Percentiles rank a stretch among this genome's conserved stretches.
Evolutionary conservation across 2,113 vertebrate genomes (phyloP).

Genomic region (Chaenogobius annularis): DNA sequence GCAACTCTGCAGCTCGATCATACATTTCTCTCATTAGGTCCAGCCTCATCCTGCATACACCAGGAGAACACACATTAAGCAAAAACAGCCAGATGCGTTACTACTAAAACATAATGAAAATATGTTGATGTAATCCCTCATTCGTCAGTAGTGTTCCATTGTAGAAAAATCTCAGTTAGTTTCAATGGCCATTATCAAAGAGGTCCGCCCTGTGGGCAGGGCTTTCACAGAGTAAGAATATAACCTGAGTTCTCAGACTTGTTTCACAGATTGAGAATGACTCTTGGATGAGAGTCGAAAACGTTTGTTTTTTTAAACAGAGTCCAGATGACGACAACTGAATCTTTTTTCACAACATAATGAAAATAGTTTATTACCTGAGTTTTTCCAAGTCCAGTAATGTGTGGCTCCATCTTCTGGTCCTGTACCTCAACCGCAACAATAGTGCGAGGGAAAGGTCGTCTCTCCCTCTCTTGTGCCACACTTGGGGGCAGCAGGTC

Average conservation of each 20-base stretch:
- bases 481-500: conserved; percentile 90
- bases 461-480: conserved; percentile 88
- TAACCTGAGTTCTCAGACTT: too few relatives aligned
- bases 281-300: too few relatives aligned
- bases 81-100: background rate
- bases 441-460: conserved; percentile 90
- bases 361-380: conserved; percentile 72
- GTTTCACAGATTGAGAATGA: too few relatives aligned
- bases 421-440: conserved; percentile 97
- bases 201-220: too few relatives aligned
- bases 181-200: too few relatives aligned
- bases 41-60: conserved; percentile 85
- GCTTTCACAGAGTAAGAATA: too few relatives aligned
- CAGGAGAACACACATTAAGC: background rate
- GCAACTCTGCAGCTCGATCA: conserved; percentile 93
- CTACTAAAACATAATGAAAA: background rate
- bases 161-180: too few relatives aligned
- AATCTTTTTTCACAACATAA: too few relatives aligned
- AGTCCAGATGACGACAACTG: too few relatives aligned
- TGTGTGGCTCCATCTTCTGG: conserved; percentile 96
- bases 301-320: too few relatives aligned
- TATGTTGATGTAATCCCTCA: too few relatives aligned
- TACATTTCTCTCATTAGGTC: conserved; percentile 99
- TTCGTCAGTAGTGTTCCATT: too few relatives aligned
- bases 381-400: conserved; percentile 98